Evolutionary conservation across 2,888 invertebrate species (phyloP), one percentile per base, ranked within the genome.

Genomic region (Itoplectis maculator): DNA sequence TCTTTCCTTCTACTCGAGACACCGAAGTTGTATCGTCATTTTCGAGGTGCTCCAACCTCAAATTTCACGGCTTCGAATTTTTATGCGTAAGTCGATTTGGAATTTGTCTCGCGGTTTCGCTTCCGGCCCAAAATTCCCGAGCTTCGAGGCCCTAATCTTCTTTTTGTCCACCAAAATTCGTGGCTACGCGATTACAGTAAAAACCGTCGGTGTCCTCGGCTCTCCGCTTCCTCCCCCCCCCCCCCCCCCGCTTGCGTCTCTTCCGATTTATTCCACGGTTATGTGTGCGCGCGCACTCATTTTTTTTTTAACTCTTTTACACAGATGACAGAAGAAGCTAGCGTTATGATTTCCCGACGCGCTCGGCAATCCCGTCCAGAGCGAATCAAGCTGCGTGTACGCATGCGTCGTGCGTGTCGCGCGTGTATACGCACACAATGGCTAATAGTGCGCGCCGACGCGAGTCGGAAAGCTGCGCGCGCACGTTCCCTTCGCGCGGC

Each of bases 171-270:
- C n/a, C n/a, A n/a, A n/a, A n/a, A n/a, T 56, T 59, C 59, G 70
- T 59, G 70, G n/a, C n/a, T n/a, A n/a, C 70, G 23, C 70, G 70
- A 72, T 72, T 72, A 72, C 70, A 59, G 70, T 72, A 72, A 59
- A 72, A 72, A 56, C 54, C 45, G 59, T 72, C 29, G 42, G 56
- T 72, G 42, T 45, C 70, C 59, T 59, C 45, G 70, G 70, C 37
- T 59, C 6, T 54, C 42, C 5, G 13, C 35, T 70, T 56, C 70
- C 29, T 56, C 40, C 51, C 45, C 70, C 23, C 42, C 29, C 20
- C 70, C 29, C 70, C 40, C 51, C 45, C 70, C 23, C 42, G 42
- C 20, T 29, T 18, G 40, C 42, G 42, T 45, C 66, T 66, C 47
- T 37, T 18, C 61, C 45, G 13, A 59, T 72, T 59, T 59, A 59